These are phyloP conservation scores for Siniperca obscura DNA, from an alignment of 2,797 vertebrate genomes.

Conservation along the genomic window DNA sequence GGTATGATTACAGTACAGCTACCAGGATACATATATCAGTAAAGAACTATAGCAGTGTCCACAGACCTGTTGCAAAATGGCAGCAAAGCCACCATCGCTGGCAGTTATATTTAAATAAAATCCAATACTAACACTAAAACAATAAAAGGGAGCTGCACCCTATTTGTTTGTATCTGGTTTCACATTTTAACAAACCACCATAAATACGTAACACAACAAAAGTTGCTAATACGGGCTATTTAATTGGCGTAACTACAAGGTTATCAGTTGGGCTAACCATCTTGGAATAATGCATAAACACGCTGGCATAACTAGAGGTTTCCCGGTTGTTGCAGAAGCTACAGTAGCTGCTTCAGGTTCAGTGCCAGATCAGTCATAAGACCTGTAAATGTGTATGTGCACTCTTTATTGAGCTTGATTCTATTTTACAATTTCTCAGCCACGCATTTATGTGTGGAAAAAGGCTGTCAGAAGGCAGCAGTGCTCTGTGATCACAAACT, in stretches of 20 bases:
- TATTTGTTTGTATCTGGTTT: background rate
- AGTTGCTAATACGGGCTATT: too few species aligned
- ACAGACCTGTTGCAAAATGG: background rate
- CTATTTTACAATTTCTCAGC: background rate
- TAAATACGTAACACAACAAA: background rate
- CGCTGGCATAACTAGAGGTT: too few species aligned
- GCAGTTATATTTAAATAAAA: background rate
- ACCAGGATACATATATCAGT: too few species aligned
- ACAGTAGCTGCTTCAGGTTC: background rate
- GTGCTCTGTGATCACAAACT: background rate
- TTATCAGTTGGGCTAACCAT: too few species aligned
- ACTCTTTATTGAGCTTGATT: background rate
- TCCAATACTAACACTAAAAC: background rate
- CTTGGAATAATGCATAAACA: too few species aligned
- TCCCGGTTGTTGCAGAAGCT: background rate
- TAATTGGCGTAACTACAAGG: too few species aligned
- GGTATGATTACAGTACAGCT: background rate
- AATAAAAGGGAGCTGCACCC: background rate
- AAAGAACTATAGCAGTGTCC: background rate
- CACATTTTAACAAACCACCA: background rate
- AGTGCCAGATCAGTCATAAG: background rate
- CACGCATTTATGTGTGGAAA: background rate
- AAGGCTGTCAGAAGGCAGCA: background rate
- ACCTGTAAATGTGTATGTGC: background rate
- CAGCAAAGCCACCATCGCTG: background rate